Conservation (phyloP, 2,797 vertebrate species). For the Chiloscyllium punctatum region DNA sequence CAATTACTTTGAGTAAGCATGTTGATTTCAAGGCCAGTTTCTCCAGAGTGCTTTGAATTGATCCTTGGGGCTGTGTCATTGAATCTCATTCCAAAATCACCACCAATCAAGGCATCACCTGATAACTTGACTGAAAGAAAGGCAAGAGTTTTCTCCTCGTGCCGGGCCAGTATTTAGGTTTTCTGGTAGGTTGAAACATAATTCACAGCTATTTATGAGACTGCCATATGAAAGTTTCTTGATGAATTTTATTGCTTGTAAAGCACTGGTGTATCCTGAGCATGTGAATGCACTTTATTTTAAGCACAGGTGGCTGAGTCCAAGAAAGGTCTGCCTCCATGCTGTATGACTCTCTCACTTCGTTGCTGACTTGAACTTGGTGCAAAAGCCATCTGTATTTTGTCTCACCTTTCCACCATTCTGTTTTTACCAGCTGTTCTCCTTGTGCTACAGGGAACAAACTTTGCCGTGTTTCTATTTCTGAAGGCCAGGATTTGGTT, state of each 20-base stretch:
- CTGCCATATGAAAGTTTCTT: not conserved
- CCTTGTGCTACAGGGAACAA: not conserved
- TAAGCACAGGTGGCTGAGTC: not conserved
- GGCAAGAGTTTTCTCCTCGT: not conserved
- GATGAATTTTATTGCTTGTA: not conserved
- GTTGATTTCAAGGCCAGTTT: not conserved
- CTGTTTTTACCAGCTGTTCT: not conserved
- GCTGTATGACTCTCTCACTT: not conserved
- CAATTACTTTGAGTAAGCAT: not conserved
- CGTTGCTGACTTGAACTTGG: not conserved
- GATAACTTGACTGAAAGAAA: not conserved
- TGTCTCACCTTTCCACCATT: not conserved
- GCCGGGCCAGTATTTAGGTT: not conserved
- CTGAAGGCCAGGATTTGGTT: not conserved
- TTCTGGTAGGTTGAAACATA: not conserved
- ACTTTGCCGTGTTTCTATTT: not conserved
- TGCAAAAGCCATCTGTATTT: not conserved
- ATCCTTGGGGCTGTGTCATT: no score
- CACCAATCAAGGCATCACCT: not conserved
- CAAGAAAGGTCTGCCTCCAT: not conserved
- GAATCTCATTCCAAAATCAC: no score
- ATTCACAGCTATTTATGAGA: not conserved
- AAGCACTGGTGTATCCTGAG: not conserved
- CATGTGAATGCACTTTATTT: no score
- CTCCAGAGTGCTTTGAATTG: no score